Evolutionary conservation across 30 jellyfish, hydroid and myxozoan genomes (phyloP).

Genomic region (Cassiopea xamachana): DNA sequence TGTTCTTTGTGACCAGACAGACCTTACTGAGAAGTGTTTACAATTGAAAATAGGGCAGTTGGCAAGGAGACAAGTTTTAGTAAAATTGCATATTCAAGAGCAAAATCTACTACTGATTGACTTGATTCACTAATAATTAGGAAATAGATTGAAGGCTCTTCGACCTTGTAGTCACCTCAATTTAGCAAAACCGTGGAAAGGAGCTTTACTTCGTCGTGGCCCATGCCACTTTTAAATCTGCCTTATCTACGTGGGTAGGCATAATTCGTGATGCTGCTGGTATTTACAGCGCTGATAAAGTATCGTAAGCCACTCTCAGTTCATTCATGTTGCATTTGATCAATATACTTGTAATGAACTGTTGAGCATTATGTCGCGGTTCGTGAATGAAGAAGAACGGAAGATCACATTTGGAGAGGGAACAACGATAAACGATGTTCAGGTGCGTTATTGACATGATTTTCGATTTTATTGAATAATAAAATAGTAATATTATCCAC

Average conservation of each 20-base stretch:
- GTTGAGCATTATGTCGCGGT: slow-evolving; percentile 37
- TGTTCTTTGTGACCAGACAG: neutral
- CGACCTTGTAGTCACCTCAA: slow-evolving; percentile 8
- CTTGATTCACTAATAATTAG: neutral
- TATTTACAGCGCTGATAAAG: neutral
- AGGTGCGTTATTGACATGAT: slow-evolving; percentile 45
- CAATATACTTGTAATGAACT: neutral
- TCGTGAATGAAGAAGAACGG: slow-evolving; percentile 68
- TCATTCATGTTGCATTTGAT: neutral
- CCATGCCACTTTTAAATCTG: neutral
- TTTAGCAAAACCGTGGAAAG: neutral
- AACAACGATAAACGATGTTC: slow-evolving; percentile 72
- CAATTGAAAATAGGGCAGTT: slow-evolving; percentile 61
- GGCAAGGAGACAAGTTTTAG: slow-evolving; percentile 66
- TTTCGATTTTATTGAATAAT: too few relatives aligned
- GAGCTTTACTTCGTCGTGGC: neutral
- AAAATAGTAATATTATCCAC: too few relatives aligned
- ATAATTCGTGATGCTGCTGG: neutral
- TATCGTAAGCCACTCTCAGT: neutral
- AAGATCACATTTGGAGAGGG: slow-evolving; percentile 78
- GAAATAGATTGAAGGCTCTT: slow-evolving; percentile 18
- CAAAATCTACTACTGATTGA: slow-evolving; percentile 30
- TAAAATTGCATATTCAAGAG: slow-evolving; percentile 32
- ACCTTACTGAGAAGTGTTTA: slow-evolving; percentile 25
- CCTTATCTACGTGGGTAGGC: neutral